Conservation (phyloP, 2,797 vertebrate species). For the Rhincodon typus region DNA sequence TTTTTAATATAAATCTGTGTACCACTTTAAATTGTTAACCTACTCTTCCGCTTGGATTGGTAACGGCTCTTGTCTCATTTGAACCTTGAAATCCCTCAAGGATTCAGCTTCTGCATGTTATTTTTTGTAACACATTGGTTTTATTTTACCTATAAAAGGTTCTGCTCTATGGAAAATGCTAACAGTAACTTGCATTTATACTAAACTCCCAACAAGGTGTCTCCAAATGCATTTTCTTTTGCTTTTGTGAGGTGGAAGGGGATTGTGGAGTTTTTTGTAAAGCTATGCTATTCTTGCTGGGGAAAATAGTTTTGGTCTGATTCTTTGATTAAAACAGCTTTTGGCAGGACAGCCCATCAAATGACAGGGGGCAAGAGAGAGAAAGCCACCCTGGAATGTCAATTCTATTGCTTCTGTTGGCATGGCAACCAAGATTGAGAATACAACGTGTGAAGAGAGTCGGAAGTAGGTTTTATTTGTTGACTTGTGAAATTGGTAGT, state of each 20-base stretch:
- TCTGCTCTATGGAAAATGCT: neutral
- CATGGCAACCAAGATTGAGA: neutral
- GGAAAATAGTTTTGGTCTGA: neutral
- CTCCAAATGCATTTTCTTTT: neutral
- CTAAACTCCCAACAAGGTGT: neutral
- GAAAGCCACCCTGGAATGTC: neutral
- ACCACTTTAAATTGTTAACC: neutral
- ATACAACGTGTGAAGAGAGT: neutral
- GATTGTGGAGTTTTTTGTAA: neutral
- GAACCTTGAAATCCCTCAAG: neutral
- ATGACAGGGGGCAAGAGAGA: no score
- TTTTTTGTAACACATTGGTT: neutral
- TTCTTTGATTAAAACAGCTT: neutral
- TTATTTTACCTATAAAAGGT: no score
- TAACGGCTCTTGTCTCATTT: neutral
- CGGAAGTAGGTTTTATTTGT: neutral
- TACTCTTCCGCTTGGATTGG: neutral
- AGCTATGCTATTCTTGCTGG: neutral
- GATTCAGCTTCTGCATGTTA: neutral
- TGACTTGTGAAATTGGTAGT: neutral
- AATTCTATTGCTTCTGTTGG: neutral
- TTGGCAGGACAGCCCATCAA: neutral
- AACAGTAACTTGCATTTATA: neutral
- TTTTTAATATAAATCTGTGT: neutral
- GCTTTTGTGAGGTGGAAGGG: neutral